These are phyloP conservation scores for Trichomycterus rosablanca DNA, from an alignment of 2,113 vertebrate genomes.

Conservation along the genomic window DNA sequence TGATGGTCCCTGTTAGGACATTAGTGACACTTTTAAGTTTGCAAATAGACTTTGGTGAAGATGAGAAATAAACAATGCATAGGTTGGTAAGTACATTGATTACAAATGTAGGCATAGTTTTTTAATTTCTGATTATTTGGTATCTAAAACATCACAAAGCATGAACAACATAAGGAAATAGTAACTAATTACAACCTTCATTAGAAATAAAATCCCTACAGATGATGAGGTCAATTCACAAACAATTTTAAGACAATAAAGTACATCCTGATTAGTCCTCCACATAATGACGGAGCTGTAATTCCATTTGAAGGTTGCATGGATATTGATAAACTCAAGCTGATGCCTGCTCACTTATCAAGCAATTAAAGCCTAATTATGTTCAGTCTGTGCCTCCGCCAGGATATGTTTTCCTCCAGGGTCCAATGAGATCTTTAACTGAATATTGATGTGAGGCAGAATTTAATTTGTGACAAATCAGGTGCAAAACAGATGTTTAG, in stretches of 20 bases:
- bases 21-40: neutral
- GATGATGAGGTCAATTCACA: constrained; percentile 57
- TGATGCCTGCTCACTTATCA: constrained; percentile 63
- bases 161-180: constrained; percentile 29
- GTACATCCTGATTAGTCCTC: constrained; percentile 62
- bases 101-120: too few relatives aligned
- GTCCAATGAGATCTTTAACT: constrained; percentile 49
- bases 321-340: constrained; percentile 69
- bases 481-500: constrained; percentile 44
- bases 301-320: constrained; percentile 64
- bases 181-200: constrained; percentile 31
- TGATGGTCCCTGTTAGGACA: neutral
- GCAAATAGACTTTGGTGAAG: too few relatives aligned
- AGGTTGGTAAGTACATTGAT: too few relatives aligned
- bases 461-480: constrained; percentile 59
- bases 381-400: constrained; percentile 61
- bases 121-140: too few relatives aligned
- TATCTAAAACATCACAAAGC: neutral
- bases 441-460: constrained; percentile 61
- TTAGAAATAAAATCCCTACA: constrained; percentile 48
- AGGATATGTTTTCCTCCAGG: constrained; percentile 59
- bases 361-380: constrained; percentile 74
- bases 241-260: constrained; percentile 59
- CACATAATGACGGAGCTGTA: constrained; percentile 56
- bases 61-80: too few relatives aligned